phyloP scores from a whole-genome alignment of 2,113 vertebrate genomes.

The Atherinomorus stipes region DNA sequence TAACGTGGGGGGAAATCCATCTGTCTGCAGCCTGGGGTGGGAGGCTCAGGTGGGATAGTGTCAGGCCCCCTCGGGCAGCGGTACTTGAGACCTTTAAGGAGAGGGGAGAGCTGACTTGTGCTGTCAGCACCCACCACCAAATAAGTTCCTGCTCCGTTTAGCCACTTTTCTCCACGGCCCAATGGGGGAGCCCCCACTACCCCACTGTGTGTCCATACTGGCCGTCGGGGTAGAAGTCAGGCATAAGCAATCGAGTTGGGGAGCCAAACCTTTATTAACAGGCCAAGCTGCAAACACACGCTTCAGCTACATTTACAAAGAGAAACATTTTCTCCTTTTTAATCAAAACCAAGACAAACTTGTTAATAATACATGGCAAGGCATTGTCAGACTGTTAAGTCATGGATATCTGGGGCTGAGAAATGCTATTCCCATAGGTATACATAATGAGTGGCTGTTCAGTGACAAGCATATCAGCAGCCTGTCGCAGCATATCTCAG shows the following conservation, averaged over 20 bases:
- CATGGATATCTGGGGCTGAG: slow-evolving; percentile 25
- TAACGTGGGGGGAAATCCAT: slow-evolving; percentile 72
- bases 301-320: slow-evolving; percentile 9
- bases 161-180: slow-evolving; percentile 3
- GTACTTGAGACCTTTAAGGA: slow-evolving; percentile 55
- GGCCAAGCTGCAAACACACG: neutral
- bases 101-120: slow-evolving; percentile 59
- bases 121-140: slow-evolving; percentile 68
- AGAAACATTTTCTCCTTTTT: neutral
- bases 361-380: slow-evolving; percentile 27
- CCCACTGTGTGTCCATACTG: slow-evolving; percentile 35
- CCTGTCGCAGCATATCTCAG: neutral
- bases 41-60: slow-evolving; percentile 43
- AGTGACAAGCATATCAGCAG: neutral
- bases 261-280: neutral
- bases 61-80: slow-evolving; percentile 47
- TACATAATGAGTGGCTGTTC: slow-evolving; percentile 6
- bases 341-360: slow-evolving; percentile 5
- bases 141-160: slow-evolving; percentile 46
- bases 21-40: slow-evolving; percentile 71
- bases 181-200: slow-evolving; percentile 14
- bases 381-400: slow-evolving; percentile 17
- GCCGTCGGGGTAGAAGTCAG: slow-evolving; percentile 16
- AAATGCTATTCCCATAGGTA: slow-evolving; percentile 25
- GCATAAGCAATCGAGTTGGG: neutral